A percentile compares a stretch with the other conserved stretches of the same genome.
Conservation (phyloP, 2,797 vertebrate species). For the Acipenser transmontanus region DNA sequence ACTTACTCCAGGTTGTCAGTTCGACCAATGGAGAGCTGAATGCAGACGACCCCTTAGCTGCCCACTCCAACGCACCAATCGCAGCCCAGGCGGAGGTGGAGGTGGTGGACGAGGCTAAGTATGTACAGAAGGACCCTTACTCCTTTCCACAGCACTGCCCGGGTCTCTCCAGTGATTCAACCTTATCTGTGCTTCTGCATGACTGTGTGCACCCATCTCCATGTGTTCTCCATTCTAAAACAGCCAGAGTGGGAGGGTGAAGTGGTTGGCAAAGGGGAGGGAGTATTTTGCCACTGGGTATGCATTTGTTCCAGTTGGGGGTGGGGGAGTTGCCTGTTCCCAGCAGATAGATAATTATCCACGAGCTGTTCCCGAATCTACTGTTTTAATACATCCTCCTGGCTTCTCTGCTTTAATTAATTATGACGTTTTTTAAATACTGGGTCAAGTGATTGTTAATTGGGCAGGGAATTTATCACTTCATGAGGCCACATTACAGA, state of each 20-base stretch:
- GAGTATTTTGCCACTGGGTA: not conserved
- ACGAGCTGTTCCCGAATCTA: no score
- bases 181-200: not conserved
- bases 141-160: constrained; percentile 8
- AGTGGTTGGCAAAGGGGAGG: not conserved
- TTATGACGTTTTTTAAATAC: no score
- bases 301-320: not conserved
- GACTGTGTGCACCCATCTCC: not conserved
- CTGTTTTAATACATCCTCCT: no score
- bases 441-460: no score
- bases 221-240: not conserved
- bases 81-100: constrained; percentile 91
- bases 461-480: no score
- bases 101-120: constrained; percentile 97
- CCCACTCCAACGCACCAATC: constrained; percentile 86
- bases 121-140: constrained; percentile 53
- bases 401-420: no score
- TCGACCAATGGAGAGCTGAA: constrained; percentile 97
- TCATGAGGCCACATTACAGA: no score
- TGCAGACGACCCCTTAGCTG: constrained; percentile 79
- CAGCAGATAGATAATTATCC: no score
- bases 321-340: not conserved
- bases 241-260: not conserved
- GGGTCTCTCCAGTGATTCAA: constrained; percentile 1
- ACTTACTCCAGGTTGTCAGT: constrained; percentile 82